A percentile compares a stretch with the other conserved stretches of the same genome.
Conservation (phyloP, 2,113 vertebrate genomes). For the Corythaeola cristata region DNA sequence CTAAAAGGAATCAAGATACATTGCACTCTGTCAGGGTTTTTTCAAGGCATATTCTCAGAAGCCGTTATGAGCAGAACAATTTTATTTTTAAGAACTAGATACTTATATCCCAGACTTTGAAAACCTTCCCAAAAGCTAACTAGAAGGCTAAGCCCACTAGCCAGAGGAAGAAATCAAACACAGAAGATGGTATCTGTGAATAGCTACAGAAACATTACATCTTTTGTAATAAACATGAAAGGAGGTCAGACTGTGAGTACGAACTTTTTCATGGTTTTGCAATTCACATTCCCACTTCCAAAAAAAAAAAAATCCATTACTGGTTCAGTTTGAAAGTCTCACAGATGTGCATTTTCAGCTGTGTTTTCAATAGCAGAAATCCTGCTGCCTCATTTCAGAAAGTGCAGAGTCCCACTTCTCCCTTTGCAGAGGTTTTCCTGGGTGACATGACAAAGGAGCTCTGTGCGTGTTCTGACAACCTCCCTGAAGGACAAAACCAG, state of each 20-base stretch:
- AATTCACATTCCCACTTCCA: neutral
- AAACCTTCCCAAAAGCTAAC: neutral
- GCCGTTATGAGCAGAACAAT: neutral
- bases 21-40: neutral
- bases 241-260: neutral
- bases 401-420: accelerated
- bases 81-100: neutral
- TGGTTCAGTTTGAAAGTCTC: neutral
- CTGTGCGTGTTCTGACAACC: neutral
- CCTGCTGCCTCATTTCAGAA: neutral
- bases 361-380: neutral
- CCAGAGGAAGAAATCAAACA: neutral
- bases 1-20: constrained; percentile 65
- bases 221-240: neutral
- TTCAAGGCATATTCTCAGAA: neutral
- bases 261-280: neutral
- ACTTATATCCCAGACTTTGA: neutral
- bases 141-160: neutral
- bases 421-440: neutral
- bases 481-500: neutral
- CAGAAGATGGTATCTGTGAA: neutral
- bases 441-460: neutral
- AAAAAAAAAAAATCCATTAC: neutral
- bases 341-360: neutral
- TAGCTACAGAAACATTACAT: neutral